Percentiles rank a stretch among this genome's conserved stretches.
Conservation (phyloP, 1,140 invertebrate species). For the Drosophila hydei region DNA sequence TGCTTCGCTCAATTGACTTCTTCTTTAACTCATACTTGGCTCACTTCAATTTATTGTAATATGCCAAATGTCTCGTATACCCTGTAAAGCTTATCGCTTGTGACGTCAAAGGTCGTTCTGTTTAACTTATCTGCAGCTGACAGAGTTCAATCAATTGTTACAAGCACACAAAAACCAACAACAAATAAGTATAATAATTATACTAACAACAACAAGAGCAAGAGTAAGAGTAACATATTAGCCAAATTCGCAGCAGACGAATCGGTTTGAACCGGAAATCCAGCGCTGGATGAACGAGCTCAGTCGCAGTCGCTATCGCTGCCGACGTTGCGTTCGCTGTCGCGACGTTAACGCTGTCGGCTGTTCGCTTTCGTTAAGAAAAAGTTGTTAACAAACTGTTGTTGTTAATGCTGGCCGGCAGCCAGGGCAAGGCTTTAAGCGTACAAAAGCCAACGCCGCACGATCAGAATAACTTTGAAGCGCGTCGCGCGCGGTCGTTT, state of each 20-base stretch:
- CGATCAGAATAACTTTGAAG: conserved; percentile 81
- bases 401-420: conserved; percentile 36
- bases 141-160: conserved; percentile 40
- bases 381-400: conserved; percentile 74
- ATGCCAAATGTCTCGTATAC: neutral
- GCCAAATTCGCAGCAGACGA: conserved; percentile 27
- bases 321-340: too few species aligned
- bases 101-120: conserved; percentile 61
- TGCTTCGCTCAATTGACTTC: too few species aligned
- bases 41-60: neutral
- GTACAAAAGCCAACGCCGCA: conserved; percentile 49
- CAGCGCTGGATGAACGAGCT: conserved; percentile 21
- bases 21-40: too few species aligned
- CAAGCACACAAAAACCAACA: conserved; percentile 25
- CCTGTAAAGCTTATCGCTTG: conserved; percentile 22
- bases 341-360: neutral
- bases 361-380: conserved; percentile 65
- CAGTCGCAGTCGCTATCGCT: too few species aligned
- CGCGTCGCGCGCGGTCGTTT: conserved; percentile 73
- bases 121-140: conserved; percentile 32
- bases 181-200: neutral
- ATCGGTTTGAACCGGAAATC: conserved; percentile 76
- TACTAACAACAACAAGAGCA: too few species aligned
- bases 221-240: neutral
- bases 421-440: conserved; percentile 70